A percentile compares a stretch with the other conserved stretches of the same genome.
These are phyloP conservation scores for Saguinus imperator DNA, from an alignment of 2,113 vertebrate genomes.

Conservation along the genomic window DNA sequence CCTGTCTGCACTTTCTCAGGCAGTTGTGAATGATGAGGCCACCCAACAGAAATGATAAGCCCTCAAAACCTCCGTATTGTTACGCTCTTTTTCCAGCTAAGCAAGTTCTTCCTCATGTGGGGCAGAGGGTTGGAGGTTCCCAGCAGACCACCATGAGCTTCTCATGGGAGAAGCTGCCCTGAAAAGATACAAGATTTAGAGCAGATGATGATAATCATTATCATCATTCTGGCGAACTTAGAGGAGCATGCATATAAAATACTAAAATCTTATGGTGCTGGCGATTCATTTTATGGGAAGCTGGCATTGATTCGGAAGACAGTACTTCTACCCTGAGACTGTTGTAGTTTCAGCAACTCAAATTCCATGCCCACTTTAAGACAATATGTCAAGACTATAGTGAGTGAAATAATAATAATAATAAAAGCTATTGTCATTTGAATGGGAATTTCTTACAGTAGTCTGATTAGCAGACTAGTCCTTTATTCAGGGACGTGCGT, in stretches of 20 bases:
- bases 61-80: neutral
- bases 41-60: conserved; percentile 59
- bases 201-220: neutral
- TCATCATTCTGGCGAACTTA: neutral
- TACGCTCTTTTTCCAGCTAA: conserved; percentile 16
- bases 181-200: conserved; percentile 50
- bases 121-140: neutral
- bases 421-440: neutral
- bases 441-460: neutral
- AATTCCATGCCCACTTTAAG: neutral
- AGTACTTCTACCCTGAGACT: neutral
- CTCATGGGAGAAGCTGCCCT: conserved; percentile 41
- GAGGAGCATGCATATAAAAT: neutral
- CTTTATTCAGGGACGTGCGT: neutral
- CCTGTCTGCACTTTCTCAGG: conserved; percentile 61
- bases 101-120: neutral
- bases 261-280: neutral
- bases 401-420: conserved; percentile 5
- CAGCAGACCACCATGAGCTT: conserved; percentile 40
- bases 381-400: neutral
- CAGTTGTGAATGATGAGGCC: conserved; percentile 65
- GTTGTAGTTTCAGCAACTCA: conserved; percentile 25
- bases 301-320: conserved; percentile 37
- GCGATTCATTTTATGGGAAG: conserved; percentile 40
- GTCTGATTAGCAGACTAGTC: neutral